A percentile compares a stretch with the other conserved stretches of the same genome.
These are phyloP conservation scores for Molorchus minor DNA, from an alignment of 2,888 invertebrate genomes.

Conservation along the genomic window DNA sequence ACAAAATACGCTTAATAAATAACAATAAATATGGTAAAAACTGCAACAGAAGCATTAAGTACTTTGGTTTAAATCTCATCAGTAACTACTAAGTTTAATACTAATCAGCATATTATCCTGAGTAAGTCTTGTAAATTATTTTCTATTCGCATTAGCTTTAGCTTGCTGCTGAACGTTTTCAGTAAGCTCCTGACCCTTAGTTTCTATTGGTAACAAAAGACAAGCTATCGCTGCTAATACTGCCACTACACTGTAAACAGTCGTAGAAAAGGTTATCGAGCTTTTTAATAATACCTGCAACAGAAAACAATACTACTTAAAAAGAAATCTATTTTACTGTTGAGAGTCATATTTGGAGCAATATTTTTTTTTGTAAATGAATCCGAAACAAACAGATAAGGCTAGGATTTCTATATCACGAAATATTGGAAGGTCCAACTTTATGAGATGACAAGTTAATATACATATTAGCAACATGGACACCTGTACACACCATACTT, in stretches of 20 bases:
- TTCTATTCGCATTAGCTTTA: slow-evolving; percentile 32
- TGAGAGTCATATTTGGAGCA: no score
- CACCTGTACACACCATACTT: no score
- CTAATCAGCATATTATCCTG: slow-evolving; percentile 15
- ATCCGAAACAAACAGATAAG: no score
- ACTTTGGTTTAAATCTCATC: slow-evolving; percentile 37
- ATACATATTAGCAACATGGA: no score
- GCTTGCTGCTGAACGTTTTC: slow-evolving; percentile 64
- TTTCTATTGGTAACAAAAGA: slow-evolving; percentile 85
- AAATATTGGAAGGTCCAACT: no score
- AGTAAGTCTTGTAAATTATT: no score
- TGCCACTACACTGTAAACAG: slow-evolving; percentile 81
- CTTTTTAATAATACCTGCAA: slow-evolving; percentile 77
- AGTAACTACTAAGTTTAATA: slow-evolving; percentile 31
- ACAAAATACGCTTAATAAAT: slow-evolving; percentile 13
- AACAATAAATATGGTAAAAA: slow-evolving; percentile 24
- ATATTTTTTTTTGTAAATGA: no score
- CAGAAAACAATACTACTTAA: slow-evolving; percentile 25
- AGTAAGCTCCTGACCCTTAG: slow-evolving; percentile 76
- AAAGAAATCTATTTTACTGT: neutral
- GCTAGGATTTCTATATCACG: no score
- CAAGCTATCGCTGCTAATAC: slow-evolving; percentile 79
- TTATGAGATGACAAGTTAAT: no score
- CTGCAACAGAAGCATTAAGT: slow-evolving; percentile 16
- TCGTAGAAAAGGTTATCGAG: slow-evolving; percentile 76